These are phyloP conservation scores for Cheirogaleus major DNA, from an alignment of 2,797 vertebrate species.

Conservation along the genomic window DNA sequence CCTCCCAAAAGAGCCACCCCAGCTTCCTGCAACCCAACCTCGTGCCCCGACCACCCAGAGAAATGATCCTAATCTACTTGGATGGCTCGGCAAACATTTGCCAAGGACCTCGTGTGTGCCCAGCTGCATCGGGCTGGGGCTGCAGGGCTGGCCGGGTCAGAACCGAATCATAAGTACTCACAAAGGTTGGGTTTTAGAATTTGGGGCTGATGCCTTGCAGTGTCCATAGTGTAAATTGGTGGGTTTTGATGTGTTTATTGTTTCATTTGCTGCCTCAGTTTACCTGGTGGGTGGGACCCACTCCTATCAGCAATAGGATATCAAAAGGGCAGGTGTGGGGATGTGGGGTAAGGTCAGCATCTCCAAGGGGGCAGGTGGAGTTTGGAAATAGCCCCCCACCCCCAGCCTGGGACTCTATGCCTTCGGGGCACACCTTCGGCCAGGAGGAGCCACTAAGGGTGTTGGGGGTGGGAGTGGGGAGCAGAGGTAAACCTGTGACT, in stretches of 20 bases:
- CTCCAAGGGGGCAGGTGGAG: background rate
- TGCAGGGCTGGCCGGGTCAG: rapidly evolving
- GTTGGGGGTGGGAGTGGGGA: background rate
- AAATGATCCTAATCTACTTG: background rate
- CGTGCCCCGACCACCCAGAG: background rate
- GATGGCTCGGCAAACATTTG: background rate
- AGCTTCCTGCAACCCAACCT: background rate
- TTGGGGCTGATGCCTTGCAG: background rate
- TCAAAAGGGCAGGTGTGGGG: background rate
- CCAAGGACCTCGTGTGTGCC: too few relatives aligned
- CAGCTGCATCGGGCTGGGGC: background rate
- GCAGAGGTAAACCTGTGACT: too few relatives aligned
- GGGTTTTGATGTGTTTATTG: background rate
- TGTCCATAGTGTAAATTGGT: rapidly evolving
- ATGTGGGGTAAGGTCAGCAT: background rate
- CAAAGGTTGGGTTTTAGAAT: background rate
- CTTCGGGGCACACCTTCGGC: background rate
- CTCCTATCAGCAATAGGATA: background rate
- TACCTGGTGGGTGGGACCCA: background rate
- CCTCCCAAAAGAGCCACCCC: rapidly evolving
- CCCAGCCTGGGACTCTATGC: background rate
- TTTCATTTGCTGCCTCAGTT: background rate
- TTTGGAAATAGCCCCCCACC: too few relatives aligned
- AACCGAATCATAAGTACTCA: background rate
- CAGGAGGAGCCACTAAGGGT: background rate